Percentiles rank a stretch among this genome's conserved stretches.
phyloP scores from a whole-genome alignment of 2,797 vertebrate genomes.

The Momotus momota region DNA sequence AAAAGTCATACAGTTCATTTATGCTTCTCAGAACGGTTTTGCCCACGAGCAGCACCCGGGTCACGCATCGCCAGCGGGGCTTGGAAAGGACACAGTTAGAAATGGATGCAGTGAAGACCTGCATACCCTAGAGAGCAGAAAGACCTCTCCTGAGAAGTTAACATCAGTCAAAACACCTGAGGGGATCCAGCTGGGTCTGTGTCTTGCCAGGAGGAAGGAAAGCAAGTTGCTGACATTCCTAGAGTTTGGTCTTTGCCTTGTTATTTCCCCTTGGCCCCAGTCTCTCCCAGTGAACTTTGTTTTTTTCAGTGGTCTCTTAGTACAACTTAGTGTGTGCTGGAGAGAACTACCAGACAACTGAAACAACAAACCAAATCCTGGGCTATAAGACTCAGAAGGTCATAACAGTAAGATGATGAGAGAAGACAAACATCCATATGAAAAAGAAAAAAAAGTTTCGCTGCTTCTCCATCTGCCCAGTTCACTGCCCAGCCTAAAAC shows the following conservation, averaged over 20 bases:
- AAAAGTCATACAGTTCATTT: neutral
- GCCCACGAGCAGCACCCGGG: neutral
- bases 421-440: accelerated
- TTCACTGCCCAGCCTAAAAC: neutral
- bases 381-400: neutral
- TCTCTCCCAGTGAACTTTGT: neutral
- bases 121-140: neutral
- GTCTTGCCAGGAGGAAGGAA: neutral
- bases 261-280: neutral
- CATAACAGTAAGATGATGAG: neutral
- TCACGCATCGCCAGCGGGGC: neutral
- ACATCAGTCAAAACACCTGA: neutral
- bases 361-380: neutral
- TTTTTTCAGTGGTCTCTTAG: neutral
- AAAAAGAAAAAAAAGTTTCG: neutral
- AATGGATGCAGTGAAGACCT: neutral
- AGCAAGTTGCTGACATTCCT: neutral
- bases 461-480: neutral
- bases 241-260: neutral
- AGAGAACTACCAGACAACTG: neutral
- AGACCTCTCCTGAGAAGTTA: neutral
- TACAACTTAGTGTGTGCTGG: neutral
- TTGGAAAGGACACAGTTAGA: neutral
- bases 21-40: neutral
- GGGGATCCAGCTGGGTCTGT: neutral